Evolutionary conservation across 2,797 vertebrate species (phyloP).

Genomic region (Tachyglossus aculeatus): DNA sequence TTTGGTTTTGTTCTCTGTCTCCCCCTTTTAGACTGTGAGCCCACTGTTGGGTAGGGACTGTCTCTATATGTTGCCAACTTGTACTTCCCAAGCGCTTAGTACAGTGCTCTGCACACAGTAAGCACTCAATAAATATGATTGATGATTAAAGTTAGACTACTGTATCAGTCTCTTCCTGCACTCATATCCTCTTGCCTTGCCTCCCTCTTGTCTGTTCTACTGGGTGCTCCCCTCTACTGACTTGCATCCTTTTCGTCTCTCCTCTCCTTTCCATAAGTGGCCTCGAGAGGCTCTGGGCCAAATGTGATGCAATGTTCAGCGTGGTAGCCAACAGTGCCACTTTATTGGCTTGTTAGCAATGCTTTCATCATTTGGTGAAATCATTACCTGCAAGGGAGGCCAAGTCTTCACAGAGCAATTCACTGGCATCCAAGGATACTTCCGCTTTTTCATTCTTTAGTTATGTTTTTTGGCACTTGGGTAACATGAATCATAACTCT

Average conservation of each 20-base stretch:
- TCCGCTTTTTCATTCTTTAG: conserved; percentile 33
- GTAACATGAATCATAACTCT: conserved; percentile 46
- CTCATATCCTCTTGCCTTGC: background rate
- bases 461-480: conserved; percentile 49
- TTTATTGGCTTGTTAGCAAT: conserved; percentile 54
- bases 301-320: conserved; percentile 34
- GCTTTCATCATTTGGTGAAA: conserved; percentile 57
- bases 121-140: too few relatives aligned
- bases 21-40: too few relatives aligned
- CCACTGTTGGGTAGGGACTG: too few relatives aligned
- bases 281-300: conserved; percentile 21
- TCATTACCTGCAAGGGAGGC: conserved; percentile 53
- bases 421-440: conserved; percentile 44
- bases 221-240: too few relatives aligned
- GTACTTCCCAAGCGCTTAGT: too few relatives aligned
- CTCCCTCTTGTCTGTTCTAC: too few relatives aligned
- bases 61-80: too few relatives aligned
- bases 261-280: background rate
- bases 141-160: too few relatives aligned
- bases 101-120: too few relatives aligned
- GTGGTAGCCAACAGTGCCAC: background rate
- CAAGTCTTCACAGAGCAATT: conserved; percentile 47
- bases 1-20: too few relatives aligned
- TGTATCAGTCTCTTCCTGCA: too few relatives aligned
- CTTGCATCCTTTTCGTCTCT: too few relatives aligned